Base-by-base conservation (phyloP, 2,797 vertebrate species). In the Calcarius lapponicus region DNA sequence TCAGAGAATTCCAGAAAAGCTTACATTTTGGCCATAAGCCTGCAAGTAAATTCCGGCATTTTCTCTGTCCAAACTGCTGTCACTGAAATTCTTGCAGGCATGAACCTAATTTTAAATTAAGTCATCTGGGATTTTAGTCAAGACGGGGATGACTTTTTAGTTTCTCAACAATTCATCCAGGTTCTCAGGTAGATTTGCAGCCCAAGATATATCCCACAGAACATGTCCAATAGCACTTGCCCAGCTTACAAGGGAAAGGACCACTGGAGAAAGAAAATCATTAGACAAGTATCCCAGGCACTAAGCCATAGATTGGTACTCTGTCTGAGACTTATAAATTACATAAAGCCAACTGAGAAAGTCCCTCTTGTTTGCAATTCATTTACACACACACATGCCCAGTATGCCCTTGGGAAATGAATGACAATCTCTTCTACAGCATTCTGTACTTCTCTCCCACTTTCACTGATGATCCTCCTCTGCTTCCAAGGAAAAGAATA, bases 71-170 rank as follows among this genome's bases (percentile, higher is more conserved):
- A 95, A 84, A 83, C 45, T 80, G n/a, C 76, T 94, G 88, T 75
- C 76, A 76, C 18, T 81, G 31, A 88, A 95, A 81, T 54, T 56
- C 66, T 61, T 81, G 47, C 40, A 88, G 82, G 40, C 28, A 72
- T 51, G 48, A 93, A 84, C 20, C 29, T 92, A 62, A 94, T 95
- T 95, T 81, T 75, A 86, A 79, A 91, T 58, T 80, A 82, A 92
- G 45, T 29, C 56, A 71, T 86, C 53, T 40, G 18, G 5, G 4
- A 7, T 73, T 73, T 79, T 7, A 78, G 19, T 61, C 54, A 88
- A 86, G 75, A 73, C 26, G 78, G 58, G 65, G 47, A 88, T 29
- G 13, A 51, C 20, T 85, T 92, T 65, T 86, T 24, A 54, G 54
- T 40, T 90, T 26, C 25, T 91, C 43, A 66, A 25, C 62, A 79